Evolutionary conservation across 1,140 invertebrate species (phyloP).

Genomic region (Pemphigus obesinymphae): DNA sequence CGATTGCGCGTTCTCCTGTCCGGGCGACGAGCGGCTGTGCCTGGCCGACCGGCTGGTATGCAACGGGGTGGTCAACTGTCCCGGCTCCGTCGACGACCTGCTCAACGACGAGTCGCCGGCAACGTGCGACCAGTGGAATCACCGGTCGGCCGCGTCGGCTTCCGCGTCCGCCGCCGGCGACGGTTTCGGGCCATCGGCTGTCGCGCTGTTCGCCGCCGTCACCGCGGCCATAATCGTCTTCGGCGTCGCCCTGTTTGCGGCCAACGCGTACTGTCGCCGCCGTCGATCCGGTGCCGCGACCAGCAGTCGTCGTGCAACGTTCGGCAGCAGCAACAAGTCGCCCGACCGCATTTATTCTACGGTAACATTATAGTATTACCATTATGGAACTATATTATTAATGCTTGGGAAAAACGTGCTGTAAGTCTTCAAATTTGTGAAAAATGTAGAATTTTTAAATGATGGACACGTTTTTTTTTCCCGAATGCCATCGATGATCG

Average conservation of each 20-base stretch:
- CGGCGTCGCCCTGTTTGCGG: not conserved
- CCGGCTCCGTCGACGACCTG: slow-evolving; percentile 51
- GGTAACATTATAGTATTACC: not conserved
- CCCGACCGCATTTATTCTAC: slow-evolving; percentile 1
- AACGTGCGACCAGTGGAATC: not conserved
- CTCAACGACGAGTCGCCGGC: slow-evolving; percentile 52
- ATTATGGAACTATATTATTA: not conserved
- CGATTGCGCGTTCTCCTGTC: slow-evolving; percentile 64
- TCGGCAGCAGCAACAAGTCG: not conserved
- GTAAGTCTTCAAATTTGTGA: too few species aligned
- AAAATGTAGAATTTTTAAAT: too few species aligned
- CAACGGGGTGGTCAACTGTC: slow-evolving; percentile 82
- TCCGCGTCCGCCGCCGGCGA: not conserved
- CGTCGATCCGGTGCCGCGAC: not conserved
- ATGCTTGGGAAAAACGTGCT: too few species aligned
- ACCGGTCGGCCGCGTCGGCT: not conserved
- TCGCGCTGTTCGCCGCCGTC: not conserved
- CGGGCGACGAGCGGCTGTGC: slow-evolving; percentile 72
- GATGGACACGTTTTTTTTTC: too few species aligned
- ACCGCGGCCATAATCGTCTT: not conserved
- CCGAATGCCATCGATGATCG: too few species aligned
- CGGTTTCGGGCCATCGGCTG: not conserved
- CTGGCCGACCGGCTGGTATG: slow-evolving; percentile 75
- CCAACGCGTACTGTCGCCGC: not conserved
- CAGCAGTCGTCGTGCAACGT: not conserved